A percentile compares a stretch with the other conserved stretches of the same genome.
Evolutionary conservation across 2,113 vertebrate genomes (phyloP).

Genomic region (Saguinus imperator): DNA sequence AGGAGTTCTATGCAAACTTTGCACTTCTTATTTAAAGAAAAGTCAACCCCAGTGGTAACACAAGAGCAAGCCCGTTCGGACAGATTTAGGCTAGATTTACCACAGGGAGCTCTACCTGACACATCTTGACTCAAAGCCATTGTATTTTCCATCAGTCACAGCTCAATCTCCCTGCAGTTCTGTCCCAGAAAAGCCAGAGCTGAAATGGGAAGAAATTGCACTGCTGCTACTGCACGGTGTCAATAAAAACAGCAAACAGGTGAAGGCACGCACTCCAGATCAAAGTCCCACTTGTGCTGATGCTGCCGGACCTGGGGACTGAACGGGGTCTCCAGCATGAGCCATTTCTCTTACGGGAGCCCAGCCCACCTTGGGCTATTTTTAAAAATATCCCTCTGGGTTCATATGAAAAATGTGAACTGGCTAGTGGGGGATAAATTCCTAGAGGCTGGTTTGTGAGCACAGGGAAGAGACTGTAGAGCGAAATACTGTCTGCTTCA

Average conservation of each 20-base stretch:
- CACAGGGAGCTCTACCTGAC: not conserved
- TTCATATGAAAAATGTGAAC: not conserved
- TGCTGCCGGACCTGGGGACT: not conserved
- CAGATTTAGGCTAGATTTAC: not conserved
- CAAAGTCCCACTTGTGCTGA: not conserved
- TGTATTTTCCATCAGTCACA: not conserved
- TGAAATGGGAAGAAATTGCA: not conserved
- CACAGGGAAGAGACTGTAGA: not conserved
- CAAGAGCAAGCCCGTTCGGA: not conserved
- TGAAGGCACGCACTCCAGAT: too few species aligned
- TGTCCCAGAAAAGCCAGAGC: not conserved
- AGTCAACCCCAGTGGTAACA: not conserved
- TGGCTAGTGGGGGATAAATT: not conserved
- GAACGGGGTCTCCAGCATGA: too few species aligned
- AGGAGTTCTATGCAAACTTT: not conserved
- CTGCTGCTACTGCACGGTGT: accelerated
- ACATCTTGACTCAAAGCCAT: not conserved
- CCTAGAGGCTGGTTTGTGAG: not conserved
- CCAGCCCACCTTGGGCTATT: too few species aligned
- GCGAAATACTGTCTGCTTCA: not conserved
- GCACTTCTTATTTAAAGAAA: not conserved
- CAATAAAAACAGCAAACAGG: not conserved
- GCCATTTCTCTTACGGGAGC: not conserved
- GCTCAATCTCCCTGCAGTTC: not conserved
- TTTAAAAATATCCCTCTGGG: not conserved